Conservation (phyloP, 2,113 vertebrate species). For the Meriones unguiculatus region DNA sequence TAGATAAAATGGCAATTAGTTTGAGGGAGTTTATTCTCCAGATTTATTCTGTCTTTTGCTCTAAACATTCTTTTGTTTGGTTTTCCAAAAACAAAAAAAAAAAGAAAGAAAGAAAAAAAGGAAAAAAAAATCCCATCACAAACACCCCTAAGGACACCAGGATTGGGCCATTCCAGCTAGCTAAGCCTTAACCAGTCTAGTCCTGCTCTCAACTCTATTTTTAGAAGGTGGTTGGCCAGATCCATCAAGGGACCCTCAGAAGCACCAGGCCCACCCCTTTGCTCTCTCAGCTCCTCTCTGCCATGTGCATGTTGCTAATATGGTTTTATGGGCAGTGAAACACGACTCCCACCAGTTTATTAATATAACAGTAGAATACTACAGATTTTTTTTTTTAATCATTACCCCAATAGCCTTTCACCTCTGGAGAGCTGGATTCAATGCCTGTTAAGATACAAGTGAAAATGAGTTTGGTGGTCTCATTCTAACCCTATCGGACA, state of each 20-base stretch:
- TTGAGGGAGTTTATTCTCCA: constrained; percentile 74
- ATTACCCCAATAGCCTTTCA: constrained; percentile 92
- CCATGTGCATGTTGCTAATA: constrained; percentile 79
- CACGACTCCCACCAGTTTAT: constrained; percentile 86
- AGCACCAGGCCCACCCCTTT: constrained; percentile 74
- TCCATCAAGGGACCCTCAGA: constrained; percentile 76
- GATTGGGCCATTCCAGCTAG: constrained; percentile 35
- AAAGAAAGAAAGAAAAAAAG: constrained; percentile 60
- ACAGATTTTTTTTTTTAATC: constrained; percentile 87
- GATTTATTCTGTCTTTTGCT: constrained; percentile 66
- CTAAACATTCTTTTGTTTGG: constrained; percentile 70
- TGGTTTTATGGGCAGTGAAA: constrained; percentile 83
- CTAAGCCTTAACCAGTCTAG: constrained; percentile 50
- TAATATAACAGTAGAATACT: constrained; percentile 87
- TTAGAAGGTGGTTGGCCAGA: constrained; percentile 72
- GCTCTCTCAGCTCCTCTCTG: constrained; percentile 82
- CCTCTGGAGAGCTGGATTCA: constrained; percentile 91
- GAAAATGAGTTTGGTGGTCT: constrained; percentile 89
- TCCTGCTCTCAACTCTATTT: constrained; percentile 78
- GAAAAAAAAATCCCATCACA: constrained; percentile 65
- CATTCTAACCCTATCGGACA: constrained; percentile 84
- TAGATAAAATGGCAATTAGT: constrained; percentile 73
- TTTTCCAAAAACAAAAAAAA: constrained; percentile 65
- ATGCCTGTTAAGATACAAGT: constrained; percentile 91
- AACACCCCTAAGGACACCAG: constrained; percentile 61